Conservation (phyloP, 2,113 vertebrate genomes). For the Rhinichthys klamathensis region DNA sequence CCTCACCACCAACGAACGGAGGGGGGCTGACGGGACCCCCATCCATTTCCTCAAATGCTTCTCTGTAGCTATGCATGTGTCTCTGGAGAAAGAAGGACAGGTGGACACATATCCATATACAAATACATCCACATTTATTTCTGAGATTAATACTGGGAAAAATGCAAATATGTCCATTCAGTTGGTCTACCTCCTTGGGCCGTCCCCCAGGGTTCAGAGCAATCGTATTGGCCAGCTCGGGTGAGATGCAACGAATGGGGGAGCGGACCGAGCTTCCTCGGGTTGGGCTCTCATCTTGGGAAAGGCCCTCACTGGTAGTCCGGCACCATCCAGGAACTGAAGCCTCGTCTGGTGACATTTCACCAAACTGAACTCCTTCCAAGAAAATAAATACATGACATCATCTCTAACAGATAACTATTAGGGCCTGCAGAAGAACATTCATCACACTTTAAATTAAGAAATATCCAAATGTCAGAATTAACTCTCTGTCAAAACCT, state of each 20-base stretch:
- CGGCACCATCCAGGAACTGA: conserved; percentile 71
- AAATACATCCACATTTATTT: conserved; percentile 16
- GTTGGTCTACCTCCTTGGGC: conserved; percentile 90
- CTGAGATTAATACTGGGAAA: neutral
- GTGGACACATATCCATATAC: conserved; percentile 38
- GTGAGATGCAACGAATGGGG: conserved; percentile 89
- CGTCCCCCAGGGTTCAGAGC: conserved; percentile 94
- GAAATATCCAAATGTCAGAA: conserved; percentile 18
- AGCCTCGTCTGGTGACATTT: conserved; percentile 75
- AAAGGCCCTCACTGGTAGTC: conserved; percentile 83
- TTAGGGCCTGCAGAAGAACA: neutral
- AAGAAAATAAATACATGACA: neutral
- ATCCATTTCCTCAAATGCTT: conserved; percentile 95
- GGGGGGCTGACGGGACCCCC: conserved; percentile 80
- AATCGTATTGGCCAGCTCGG: conserved; percentile 92
- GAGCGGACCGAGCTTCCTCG: conserved; percentile 84
- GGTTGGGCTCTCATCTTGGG: conserved; percentile 78
- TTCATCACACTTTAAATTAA: neutral
- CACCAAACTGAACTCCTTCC: conserved; percentile 83
- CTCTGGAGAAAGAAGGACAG: conserved; percentile 75
- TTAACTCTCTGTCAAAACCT: neutral
- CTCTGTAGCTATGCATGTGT: conserved; percentile 97
- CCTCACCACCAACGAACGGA: conserved; percentile 87
- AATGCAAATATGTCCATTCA: neutral
- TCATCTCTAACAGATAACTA: neutral